phyloP scores from a whole-genome alignment of 2,113 vertebrate genomes.

The Phoenicopterus ruber region DNA sequence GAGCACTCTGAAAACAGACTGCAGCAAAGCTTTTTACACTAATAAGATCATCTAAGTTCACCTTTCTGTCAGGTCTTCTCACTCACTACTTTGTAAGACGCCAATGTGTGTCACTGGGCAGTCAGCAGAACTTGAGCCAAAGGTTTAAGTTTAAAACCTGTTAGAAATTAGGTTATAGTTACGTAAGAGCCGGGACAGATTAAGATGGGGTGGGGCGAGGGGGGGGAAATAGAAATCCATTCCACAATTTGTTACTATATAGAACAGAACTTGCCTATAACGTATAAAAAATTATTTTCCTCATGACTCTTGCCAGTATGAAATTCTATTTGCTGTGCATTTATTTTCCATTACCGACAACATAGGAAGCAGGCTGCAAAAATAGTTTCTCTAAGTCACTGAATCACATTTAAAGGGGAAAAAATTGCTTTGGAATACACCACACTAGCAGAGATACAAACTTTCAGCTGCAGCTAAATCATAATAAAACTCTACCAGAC shows the following conservation, averaged over 20 bases:
- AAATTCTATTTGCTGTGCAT: conserved; percentile 69
- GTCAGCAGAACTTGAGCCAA: background rate
- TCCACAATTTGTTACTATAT: background rate
- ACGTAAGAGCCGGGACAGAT: background rate
- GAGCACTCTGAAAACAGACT: background rate
- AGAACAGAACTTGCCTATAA: conserved; percentile 1
- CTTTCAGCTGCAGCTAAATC: background rate
- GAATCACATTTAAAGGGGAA: conserved; percentile 30
- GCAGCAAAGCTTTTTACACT: background rate
- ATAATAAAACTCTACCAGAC: background rate
- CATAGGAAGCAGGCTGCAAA: conserved; percentile 30
- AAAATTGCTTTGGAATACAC: conserved; percentile 14
- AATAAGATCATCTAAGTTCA: background rate
- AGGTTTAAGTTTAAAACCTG: background rate
- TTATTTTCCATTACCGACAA: conserved; percentile 67
- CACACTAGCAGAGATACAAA: background rate
- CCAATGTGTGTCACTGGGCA: background rate
- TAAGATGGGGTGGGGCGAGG: background rate
- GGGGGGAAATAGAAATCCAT: background rate
- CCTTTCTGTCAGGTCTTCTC: background rate
- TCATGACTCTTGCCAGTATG: conserved; percentile 20
- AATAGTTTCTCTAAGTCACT: conserved; percentile 33
- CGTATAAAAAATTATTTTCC: conserved; percentile 43
- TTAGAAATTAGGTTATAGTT: background rate
- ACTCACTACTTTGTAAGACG: background rate